A percentile compares a stretch with the other conserved stretches of the same genome.
phyloP scores from a whole-genome alignment of 2,888 invertebrate genomes.

The Sesia bembeciformis region DNA sequence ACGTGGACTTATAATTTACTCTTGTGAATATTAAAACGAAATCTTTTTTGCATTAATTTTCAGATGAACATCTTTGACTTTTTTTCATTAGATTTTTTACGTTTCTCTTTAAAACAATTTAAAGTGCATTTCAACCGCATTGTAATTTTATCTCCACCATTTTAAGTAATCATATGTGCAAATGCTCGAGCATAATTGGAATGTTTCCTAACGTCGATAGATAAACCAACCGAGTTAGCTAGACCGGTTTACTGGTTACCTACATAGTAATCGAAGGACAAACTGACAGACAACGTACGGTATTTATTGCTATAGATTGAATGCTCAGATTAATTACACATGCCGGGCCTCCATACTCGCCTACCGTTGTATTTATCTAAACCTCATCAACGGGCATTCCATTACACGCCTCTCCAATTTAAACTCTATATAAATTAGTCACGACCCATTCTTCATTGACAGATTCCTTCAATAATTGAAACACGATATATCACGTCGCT shows the following conservation, averaged over 20 bases:
- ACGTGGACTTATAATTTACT: too few species aligned
- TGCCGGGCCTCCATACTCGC: slow-evolving; percentile 26
- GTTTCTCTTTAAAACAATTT: too few species aligned
- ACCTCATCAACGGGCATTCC: slow-evolving; percentile 54
- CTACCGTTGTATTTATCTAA: slow-evolving; percentile 30
- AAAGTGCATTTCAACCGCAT: too few species aligned
- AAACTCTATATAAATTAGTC: slow-evolving; percentile 34
- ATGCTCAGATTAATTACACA: slow-evolving; percentile 59
- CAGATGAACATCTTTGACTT: too few species aligned
- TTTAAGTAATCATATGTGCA: neutral
- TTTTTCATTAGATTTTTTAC: too few species aligned
- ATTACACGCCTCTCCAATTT: slow-evolving; percentile 27
- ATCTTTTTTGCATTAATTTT: too few species aligned
- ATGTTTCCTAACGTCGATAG: slow-evolving; percentile 8
- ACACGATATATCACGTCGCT: slow-evolving; percentile 37
- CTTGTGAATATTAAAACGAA: too few species aligned
- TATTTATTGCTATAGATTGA: slow-evolving; percentile 60
- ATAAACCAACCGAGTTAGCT: slow-evolving; percentile 27
- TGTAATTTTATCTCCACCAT: neutral
- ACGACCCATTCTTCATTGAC: slow-evolving; percentile 43
- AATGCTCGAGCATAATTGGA: neutral
- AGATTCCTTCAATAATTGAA: slow-evolving; percentile 47
- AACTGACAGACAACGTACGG: slow-evolving; percentile 47
- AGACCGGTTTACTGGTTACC: slow-evolving; percentile 37
- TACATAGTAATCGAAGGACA: slow-evolving; percentile 55